phyloP scores from a whole-genome alignment of 2,113 vertebrate species.

The Mobula birostris region DNA sequence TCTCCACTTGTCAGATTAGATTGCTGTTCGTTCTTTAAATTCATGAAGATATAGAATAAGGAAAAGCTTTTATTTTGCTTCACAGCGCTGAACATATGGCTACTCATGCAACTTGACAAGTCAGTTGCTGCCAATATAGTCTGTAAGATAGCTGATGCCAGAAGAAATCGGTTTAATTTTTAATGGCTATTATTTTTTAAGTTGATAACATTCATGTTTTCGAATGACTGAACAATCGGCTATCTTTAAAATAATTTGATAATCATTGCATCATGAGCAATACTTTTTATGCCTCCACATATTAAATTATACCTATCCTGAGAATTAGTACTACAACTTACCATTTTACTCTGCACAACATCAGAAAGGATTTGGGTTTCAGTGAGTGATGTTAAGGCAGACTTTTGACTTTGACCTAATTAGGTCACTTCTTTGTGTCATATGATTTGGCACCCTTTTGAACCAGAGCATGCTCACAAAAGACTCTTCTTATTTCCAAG shows the following conservation, averaged over 20 bases:
- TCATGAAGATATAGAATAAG: background rate
- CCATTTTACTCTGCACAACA: background rate
- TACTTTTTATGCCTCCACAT: accelerated
- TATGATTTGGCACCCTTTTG: constrained; percentile 44
- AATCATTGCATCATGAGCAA: background rate
- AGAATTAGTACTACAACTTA: constrained; percentile 35
- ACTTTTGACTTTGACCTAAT: constrained; percentile 47
- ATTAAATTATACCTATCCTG: background rate
- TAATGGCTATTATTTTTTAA: background rate
- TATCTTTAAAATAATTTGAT: background rate
- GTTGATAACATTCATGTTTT: background rate
- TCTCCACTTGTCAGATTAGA: background rate
- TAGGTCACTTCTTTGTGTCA: constrained; percentile 41
- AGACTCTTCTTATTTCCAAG: constrained; percentile 43
- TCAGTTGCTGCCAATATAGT: background rate
- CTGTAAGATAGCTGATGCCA: constrained; percentile 22
- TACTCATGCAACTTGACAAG: constrained; percentile 39
- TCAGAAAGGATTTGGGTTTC: constrained; percentile 37
- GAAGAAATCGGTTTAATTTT: constrained; percentile 36
- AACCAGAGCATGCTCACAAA: constrained; percentile 45
- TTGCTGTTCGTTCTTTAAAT: constrained; percentile 22
- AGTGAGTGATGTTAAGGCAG: constrained; percentile 36
- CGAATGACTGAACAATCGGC: background rate
- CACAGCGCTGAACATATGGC: constrained; percentile 24
- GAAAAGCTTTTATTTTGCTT: constrained; percentile 38